Evolutionary conservation across 2,797 vertebrate genomes (phyloP).

Genomic region (Anniella stebbinsi): DNA sequence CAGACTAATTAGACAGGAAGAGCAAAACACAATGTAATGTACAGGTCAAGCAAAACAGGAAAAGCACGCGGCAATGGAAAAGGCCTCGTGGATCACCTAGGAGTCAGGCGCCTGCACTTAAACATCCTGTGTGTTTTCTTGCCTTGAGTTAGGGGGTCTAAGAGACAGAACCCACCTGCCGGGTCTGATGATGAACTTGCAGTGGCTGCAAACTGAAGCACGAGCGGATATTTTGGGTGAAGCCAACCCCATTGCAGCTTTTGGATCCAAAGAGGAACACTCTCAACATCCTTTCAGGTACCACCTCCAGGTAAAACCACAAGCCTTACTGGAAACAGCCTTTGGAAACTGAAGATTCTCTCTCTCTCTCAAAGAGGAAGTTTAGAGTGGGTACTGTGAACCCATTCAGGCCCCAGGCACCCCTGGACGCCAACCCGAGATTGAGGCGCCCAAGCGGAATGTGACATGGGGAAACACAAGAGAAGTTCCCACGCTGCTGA

Average conservation of each 20-base stretch:
- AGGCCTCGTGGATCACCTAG: background rate
- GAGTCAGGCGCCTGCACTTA: background rate
- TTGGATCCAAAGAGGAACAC: background rate
- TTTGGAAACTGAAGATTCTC: background rate
- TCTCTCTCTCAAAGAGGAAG: background rate
- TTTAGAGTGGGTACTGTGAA: no score
- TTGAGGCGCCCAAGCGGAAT: background rate
- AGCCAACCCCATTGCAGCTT: background rate
- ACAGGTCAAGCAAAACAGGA: background rate
- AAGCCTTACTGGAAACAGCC: background rate
- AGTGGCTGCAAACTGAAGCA: background rate
- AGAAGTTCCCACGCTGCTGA: constrained; percentile 74
- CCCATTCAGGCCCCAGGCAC: background rate
- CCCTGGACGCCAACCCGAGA: no score
- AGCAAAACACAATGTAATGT: background rate
- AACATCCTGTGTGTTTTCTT: background rate
- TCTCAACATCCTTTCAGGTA: background rate
- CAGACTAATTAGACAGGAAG: background rate
- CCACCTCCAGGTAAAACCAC: no score
- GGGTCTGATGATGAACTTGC: background rate
- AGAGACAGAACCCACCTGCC: no score
- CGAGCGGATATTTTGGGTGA: background rate
- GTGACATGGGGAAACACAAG: background rate
- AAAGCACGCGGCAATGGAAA: background rate
- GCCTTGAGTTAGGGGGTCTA: no score